phyloP scores from a whole-genome alignment of 2,797 vertebrate genomes.

The Xenentodon cancila region DNA sequence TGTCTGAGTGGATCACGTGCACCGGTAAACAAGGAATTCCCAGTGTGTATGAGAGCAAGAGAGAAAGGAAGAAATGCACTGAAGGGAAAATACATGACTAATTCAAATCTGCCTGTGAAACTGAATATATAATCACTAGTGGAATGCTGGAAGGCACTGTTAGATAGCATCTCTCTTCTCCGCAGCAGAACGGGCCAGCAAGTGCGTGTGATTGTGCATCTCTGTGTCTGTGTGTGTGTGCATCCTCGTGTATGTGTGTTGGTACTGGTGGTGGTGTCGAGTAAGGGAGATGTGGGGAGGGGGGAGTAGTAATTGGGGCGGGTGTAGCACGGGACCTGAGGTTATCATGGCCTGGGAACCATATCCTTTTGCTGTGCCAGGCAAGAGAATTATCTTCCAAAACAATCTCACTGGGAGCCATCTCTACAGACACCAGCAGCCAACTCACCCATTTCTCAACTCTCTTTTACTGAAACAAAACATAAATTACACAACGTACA shows the following conservation, averaged over 20 bases:
- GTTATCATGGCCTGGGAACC: conserved; percentile 78
- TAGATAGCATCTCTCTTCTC: conserved; percentile 81
- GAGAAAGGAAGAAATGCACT: conserved; percentile 57
- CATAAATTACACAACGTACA: conserved; percentile 77
- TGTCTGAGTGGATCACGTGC: conserved; percentile 56
- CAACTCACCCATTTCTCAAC: conserved; percentile 70
- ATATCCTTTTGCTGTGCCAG: conserved; percentile 68
- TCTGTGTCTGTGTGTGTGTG: conserved; percentile 32
- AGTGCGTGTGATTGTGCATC: conserved; percentile 55
- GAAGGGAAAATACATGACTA: conserved; percentile 76
- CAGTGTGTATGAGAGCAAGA: conserved; percentile 44
- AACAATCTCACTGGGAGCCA: conserved; percentile 68
- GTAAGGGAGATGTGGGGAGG: conserved; percentile 7
- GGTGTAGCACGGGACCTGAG: conserved; percentile 76
- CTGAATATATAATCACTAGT: conserved; percentile 82
- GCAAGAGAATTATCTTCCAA: conserved; percentile 59
- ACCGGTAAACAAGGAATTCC: conserved; percentile 63
- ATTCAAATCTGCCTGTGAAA: conserved; percentile 81
- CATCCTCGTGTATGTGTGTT: conserved; percentile 49
- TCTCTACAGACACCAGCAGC: conserved; percentile 75
- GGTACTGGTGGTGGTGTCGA: conserved; percentile 35
- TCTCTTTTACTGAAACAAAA: conserved; percentile 76
- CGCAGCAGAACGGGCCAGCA: conserved; percentile 79
- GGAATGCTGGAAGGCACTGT: conserved; percentile 84
- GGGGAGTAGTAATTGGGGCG: background rate